phyloP scores from a whole-genome alignment of 1,140 invertebrate species.

The Tenebrio molitor region DNA sequence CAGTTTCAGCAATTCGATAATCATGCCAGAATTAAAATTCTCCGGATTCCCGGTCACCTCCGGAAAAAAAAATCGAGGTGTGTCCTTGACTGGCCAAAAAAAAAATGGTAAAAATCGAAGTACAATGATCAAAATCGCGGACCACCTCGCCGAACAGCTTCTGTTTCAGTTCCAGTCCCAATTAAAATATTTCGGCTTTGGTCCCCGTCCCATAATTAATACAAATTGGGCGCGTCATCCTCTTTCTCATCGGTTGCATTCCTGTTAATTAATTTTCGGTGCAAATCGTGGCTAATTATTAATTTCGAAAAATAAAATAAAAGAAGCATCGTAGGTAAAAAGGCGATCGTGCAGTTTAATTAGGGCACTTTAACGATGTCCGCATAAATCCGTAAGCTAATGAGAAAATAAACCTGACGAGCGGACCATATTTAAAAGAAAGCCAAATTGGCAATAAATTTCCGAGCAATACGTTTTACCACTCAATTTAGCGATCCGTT shows the following conservation, averaged over 20 bases:
- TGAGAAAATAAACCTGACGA: conserved; percentile 1
- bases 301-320: background rate
- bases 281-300: conserved; percentile 25
- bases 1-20: too few species aligned
- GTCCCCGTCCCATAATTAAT: conserved; percentile 47
- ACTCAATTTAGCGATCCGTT: conserved; percentile 1
- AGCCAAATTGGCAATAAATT: conserved; percentile 18
- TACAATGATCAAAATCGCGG: background rate
- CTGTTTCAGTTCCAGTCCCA: conserved; percentile 43
- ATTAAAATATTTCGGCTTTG: conserved; percentile 48
- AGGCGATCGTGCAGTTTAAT: background rate
- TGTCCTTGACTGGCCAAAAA: background rate
- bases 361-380: conserved; percentile 18
- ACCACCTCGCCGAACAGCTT: conserved; percentile 45
- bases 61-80: background rate
- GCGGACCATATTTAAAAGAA: background rate
- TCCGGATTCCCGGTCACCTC: background rate
- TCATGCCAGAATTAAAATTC: background rate
- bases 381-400: conserved; percentile 11
- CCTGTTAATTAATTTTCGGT: conserved; percentile 26
- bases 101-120: background rate
- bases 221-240: conserved; percentile 42
- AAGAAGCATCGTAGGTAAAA: background rate
- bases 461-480: conserved; percentile 20
- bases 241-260: conserved; percentile 12